A percentile compares a stretch with the other conserved stretches of the same genome.
Conservation (phyloP, 2,113 vertebrate genomes). For the Phyllostomus hastatus region DNA sequence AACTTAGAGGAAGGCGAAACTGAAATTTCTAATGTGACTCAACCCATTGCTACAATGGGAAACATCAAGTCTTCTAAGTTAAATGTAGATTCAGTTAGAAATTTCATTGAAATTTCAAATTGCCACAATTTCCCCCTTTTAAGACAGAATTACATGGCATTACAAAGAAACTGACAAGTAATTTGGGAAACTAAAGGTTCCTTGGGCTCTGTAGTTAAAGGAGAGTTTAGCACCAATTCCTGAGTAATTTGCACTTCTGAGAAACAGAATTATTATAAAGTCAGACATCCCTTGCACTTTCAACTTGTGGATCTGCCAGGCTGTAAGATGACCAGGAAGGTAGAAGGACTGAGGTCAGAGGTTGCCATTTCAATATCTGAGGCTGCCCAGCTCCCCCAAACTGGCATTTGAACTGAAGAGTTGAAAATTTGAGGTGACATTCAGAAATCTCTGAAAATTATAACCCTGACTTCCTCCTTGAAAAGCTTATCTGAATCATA, state of each 20-base stretch:
- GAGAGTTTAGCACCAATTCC: slow-evolving; percentile 88
- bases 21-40: not conserved
- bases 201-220: slow-evolving; percentile 82
- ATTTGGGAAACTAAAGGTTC: slow-evolving; percentile 83
- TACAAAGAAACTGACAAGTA: slow-evolving; percentile 83
- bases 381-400: slow-evolving; percentile 77
- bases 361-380: slow-evolving; percentile 87
- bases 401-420: slow-evolving; percentile 77
- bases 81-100: slow-evolving; percentile 75
- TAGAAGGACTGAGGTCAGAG: slow-evolving; percentile 75
- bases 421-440: slow-evolving; percentile 88
- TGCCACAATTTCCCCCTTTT: slow-evolving; percentile 18
- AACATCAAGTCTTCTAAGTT: not conserved
- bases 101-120: slow-evolving; percentile 74
- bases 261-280: slow-evolving; percentile 82
- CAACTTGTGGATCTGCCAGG: slow-evolving; percentile 77
- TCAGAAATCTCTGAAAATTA: slow-evolving; percentile 88
- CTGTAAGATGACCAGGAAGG: slow-evolving; percentile 79
- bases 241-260: slow-evolving; percentile 87
- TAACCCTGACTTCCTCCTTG: slow-evolving; percentile 86
- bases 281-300: slow-evolving; percentile 83
- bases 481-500: slow-evolving; percentile 87
- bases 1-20: not conserved
- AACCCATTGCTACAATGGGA: not conserved
- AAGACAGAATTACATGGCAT: slow-evolving; percentile 75